Evolutionary conservation across 2,113 vertebrate genomes (phyloP), one percentile per base, ranked within the genome.

Genomic region (Microtus ochrogaster): DNA sequence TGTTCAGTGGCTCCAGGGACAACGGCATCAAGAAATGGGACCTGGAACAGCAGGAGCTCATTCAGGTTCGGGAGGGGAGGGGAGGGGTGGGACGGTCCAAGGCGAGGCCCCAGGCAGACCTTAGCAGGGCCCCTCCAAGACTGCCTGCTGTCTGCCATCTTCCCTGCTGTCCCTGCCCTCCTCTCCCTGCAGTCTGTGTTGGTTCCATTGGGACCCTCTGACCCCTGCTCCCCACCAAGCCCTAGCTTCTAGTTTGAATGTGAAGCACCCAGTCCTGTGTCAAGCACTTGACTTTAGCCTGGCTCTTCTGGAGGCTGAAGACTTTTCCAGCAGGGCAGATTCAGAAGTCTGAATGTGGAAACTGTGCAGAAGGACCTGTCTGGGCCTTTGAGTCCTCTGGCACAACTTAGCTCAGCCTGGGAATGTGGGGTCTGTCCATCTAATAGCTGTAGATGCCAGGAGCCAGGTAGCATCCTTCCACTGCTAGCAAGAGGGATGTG

Each of bases 1-100:
- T 99, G 9, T 99, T 99, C 98, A 99, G 99, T 0, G 99, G 99
- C 55, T 99, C 99, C 73, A 98, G 99, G 76, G 99, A 99, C 98
- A 99, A 99, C 0, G 99, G 99, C 95, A 99, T 99, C 82, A 99
- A 99, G 98, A 99, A 99, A 96, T 99, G 99, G 99, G 99, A 99
- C 97, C 98, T 99, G 98, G 99, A 99, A 91, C 99, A 99, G 92
- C 99, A 99, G 97, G 99, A 99, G 52, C 99, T 99, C 89, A 99
- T 98, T 82, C 99, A 99, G 99, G 99, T 99, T 77, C 47, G 83
- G 49, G 7, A 36, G 39, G 3, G 49, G 7, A 36, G 39, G 3
- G 2, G 33, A 1, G 8, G 5, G 49, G 3, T 28, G 33, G 66
- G 7, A 17, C 4, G n/a, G 52, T 11, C 13, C 13, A 30, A 79